Percentiles rank a stretch among this genome's conserved stretches.
These are phyloP conservation scores for Diploscapter pachys DNA, from an alignment of 1,140 invertebrate genomes.

Conservation along the genomic window DNA sequence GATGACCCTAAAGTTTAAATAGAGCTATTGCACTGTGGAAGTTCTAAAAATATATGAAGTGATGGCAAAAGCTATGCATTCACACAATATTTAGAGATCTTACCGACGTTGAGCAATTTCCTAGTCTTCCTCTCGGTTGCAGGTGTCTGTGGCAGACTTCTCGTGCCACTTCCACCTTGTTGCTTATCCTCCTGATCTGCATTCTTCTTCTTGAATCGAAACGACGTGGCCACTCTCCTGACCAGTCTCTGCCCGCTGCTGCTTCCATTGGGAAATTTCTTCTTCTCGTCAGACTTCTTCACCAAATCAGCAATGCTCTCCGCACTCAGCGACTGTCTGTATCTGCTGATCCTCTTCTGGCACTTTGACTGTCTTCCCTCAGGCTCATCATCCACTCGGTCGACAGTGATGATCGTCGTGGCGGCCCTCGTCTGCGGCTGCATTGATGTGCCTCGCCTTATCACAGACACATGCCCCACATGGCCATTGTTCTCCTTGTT, in stretches of 20 bases:
- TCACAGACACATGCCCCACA: no score
- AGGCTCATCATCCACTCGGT: no score
- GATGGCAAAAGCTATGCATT: slow-evolving; percentile 7
- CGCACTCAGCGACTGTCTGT: slow-evolving; percentile 10
- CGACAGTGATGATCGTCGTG: no score
- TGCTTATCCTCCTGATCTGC: slow-evolving; percentile 7
- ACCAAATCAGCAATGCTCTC: slow-evolving; percentile 5
- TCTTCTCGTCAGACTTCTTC: background rate
- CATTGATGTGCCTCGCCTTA: no score
- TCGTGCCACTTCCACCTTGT: slow-evolving; percentile 19
- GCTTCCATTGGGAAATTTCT: background rate
- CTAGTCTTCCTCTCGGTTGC: slow-evolving; percentile 19
- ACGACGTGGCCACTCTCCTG: slow-evolving; percentile 26
- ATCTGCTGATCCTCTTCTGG: background rate
- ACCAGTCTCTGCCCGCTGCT: slow-evolving; percentile 3
- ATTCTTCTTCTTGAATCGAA: slow-evolving; percentile 9
- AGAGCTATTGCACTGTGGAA: slow-evolving; percentile 63
- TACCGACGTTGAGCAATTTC: background rate
- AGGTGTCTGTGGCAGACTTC: slow-evolving; percentile 34
- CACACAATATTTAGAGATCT: background rate
- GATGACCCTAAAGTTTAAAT: slow-evolving; percentile 62
- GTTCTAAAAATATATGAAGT: background rate
- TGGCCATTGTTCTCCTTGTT: no score
- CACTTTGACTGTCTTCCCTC: no score
- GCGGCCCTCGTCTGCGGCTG: no score